Evolutionary conservation across 2,113 vertebrate genomes (phyloP), one percentile per base, ranked within the genome.

Genomic region (Bufo gargarizans): DNA sequence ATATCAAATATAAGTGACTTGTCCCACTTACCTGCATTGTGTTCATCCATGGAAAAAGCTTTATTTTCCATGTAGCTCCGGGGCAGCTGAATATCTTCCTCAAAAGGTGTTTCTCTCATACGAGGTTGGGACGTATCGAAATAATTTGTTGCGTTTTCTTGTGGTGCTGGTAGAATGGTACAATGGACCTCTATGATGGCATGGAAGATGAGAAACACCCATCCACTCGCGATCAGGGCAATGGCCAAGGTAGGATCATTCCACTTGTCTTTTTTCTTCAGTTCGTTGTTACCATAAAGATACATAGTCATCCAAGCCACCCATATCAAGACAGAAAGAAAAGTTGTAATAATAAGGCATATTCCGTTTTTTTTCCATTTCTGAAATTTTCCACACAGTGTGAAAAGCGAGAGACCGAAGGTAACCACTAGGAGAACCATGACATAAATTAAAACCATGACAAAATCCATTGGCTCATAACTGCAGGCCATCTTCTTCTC

Each of bases 1-100:
- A 67, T 22, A 10, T 10, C 20, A 22, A 22, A 72, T 3, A 76
- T 19, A 80, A 33, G 49, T 22, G 17, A 56, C 33, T 8, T 58
- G 19, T 20, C 47, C 53, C 12, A 69, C 82, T 92, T 94, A 99
- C 98, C 98, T 97, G 98, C 96, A 9, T 95, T 97, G 90, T 97
- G 96, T 9, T 99, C 98, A 56, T 94, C 98, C 95, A 98, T 97
- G 4, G 96, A 97, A 86, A 98, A 99, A 90, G 96, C 96, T 93
- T 99, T 97, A 91, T 97, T 98, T 90, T 99, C 98, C 96, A 98
- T 97, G 92, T 98, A 99, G 93, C 97, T 96, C 89, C 97, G 94
- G 1, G 98, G 97, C 85, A 99, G 96, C 82, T 96, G 97, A 90
- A 98, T 95, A 9, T 99, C 98, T 88, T 99, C 98, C 72, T 99